Base-by-base conservation (phyloP, 2,113 vertebrate species). In the Lycocorax pyrrhopterus region DNA sequence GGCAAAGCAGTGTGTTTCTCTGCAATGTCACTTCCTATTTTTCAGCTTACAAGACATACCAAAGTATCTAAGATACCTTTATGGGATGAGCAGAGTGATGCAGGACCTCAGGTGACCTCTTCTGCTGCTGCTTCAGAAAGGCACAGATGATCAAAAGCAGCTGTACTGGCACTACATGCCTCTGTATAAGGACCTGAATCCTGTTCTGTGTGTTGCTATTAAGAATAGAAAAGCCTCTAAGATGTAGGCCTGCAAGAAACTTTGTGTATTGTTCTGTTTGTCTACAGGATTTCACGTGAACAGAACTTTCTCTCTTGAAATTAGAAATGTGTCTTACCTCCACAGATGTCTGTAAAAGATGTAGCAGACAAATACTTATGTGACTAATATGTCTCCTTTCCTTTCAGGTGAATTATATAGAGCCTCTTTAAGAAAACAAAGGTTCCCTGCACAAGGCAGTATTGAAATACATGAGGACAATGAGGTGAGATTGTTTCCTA, bases 391-490 rank as follows among this genome's bases (percentile, higher is more conserved):
- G 20, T 46, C 35, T 89, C 20, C 79, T 43, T 83, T 75, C 55
- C 33, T 92, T 91, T 63, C 95, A 98, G 98, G 98, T 95, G 98
- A 98, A 73, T 96, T 99, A 63, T 99, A 98, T 94, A 98, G 98
- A 73, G 93, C 96, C 9, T 98, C 98, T 91, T 90, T 98, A 96
- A 98, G 98, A 46, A 98, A 98, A 83, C 98, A 98, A 63, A 98
- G 87, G 84, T 98, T 98, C 83, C 97, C 98, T 5, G 97, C 98
- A 33, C 99, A 99, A 96, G 98, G 98, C 96, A 99, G 99, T 97
- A 97, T 99, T 27, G 99, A 99, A 94, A 98, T 98, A 56, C 98
- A 98, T 0, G 99, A 99, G 43, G 99, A 99, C 76, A 96, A 55
- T 29, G 99, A 99, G 99, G 99, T 99, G 97, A 94, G 98, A 74